Percentiles rank a stretch among this genome's conserved stretches.
phyloP scores from a whole-genome alignment of 2,888 invertebrate species.

The Drosophila pseudotalamancana region DNA sequence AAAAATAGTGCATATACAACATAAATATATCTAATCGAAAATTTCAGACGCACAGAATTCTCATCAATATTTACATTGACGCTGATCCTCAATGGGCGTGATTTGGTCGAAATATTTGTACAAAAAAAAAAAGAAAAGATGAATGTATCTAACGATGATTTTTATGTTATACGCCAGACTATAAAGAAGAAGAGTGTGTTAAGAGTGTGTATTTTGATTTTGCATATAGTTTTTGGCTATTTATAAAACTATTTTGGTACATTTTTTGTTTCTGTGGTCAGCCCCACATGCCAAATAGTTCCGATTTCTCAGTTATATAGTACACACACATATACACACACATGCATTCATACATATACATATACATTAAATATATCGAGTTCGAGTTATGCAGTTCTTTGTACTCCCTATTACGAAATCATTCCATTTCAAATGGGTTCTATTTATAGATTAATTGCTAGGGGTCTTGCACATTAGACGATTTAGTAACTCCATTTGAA shows the following conservation, averaged over 20 bases:
- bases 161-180: conserved; percentile 30
- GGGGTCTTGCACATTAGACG: conserved; percentile 35
- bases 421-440: conserved; percentile 37
- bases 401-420: conserved; percentile 62
- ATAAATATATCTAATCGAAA: conserved; percentile 14
- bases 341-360: background rate
- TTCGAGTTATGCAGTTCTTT: conserved; percentile 39
- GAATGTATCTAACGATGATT: conserved; percentile 10
- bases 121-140: conserved; percentile 9
- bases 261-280: conserved; percentile 34
- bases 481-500: conserved; percentile 51
- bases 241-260: conserved; percentile 65
- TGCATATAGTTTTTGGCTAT: conserved; percentile 66
- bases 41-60: conserved; percentile 19
- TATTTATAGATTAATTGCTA: conserved; percentile 62
- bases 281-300: conserved; percentile 40
- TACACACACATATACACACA: conserved; percentile 1
- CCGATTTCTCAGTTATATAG: conserved; percentile 47
- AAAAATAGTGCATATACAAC: background rate
- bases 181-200: conserved; percentile 33
- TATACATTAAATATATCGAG: background rate
- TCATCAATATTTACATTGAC: conserved; percentile 53
- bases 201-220: conserved; percentile 38
- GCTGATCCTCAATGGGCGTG: conserved; percentile 11
- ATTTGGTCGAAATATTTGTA: conserved; percentile 27